A percentile compares a stretch with the other conserved stretches of the same genome.
Conservation (phyloP, 2,113 vertebrate genomes). For the Dromiciops gliroides region DNA sequence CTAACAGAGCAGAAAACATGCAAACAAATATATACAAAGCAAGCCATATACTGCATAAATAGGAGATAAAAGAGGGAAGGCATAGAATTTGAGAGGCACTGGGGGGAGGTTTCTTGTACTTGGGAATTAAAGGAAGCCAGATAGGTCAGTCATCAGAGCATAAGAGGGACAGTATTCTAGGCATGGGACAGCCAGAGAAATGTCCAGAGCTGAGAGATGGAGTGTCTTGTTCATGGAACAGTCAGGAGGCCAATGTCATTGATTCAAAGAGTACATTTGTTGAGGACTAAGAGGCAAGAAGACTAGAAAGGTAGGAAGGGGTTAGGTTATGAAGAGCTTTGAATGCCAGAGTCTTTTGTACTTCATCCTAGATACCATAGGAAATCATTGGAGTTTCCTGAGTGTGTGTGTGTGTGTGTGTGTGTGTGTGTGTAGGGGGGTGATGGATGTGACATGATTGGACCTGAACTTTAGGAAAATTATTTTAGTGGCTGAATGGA, state of each 20-base stretch:
- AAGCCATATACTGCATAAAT: not conserved
- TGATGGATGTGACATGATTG: not conserved
- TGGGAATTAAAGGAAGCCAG: too few species aligned
- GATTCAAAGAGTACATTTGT: not conserved
- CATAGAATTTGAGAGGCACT: not conserved
- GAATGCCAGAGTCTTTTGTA: not conserved
- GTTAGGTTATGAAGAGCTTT: not conserved
- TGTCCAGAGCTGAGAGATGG: not conserved
- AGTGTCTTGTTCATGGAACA: not conserved
- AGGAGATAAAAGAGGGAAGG: not conserved
- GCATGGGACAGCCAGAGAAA: not conserved
- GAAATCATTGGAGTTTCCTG: not conserved
- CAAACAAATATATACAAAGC: not conserved
- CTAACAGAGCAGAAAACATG: not conserved
- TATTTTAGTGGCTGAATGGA: not conserved
- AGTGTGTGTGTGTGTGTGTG: too few species aligned
- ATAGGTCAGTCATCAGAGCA: not conserved
- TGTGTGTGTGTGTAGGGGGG: too few species aligned
- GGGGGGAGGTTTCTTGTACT: not conserved
- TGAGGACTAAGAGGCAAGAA: not conserved
- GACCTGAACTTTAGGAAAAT: not conserved
- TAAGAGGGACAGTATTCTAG: not conserved
- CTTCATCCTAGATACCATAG: not conserved
- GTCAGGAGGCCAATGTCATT: not conserved
- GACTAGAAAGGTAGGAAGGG: not conserved